Evolutionary conservation across 92 coral and sea anemone species (phyloP), one percentile per base, ranked within the genome.

Genomic region (Virgularia gustaviana): DNA sequence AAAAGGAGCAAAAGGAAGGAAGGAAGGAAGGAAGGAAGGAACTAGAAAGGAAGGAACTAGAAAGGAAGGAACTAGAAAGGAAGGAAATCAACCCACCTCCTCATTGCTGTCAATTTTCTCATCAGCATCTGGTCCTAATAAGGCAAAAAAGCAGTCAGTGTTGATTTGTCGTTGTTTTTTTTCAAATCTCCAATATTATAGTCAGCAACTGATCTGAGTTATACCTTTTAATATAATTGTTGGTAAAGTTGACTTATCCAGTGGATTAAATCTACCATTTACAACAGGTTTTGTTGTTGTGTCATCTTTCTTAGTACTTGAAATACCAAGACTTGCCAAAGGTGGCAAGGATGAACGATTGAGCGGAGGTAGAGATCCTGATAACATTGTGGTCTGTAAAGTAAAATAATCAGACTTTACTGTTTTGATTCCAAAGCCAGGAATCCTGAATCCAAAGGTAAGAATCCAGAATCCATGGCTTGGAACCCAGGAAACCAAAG

Each of bases 331-430:
- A 44, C 88, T 83, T 41, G 86, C 78, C 53, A 92, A 49, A 0
- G 98, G 98, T 2, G 98, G 98, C 37, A 92, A 51, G 0, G 92
- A 70, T 23, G 98, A 88, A 49, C 85, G 85, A 78, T 79, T 92
- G 63, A 92, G 84, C 2, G 96, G 96, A 2, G 98, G 98, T 45
- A 92, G 78, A 6, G 98, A 83, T 25, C 86, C 85, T 8, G 88
- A 75, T 37, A 91, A 3, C 64, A 81, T 81, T 59, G 57, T 77
- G 45, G 87, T 88, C 83, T 85, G 85, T 84, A 37, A 23, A 30
- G 7, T 29, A 47, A 61, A 59, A 39, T n/a, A n/a, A n/a, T n/a
- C n/a, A n/a, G n/a, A n/a, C n/a, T n/a, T n/a, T n/a, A 25, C 65
- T 0, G 29, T 33, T 6, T 12, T 34, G 42, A 31, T 35, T 15